phyloP scores from a whole-genome alignment of 2,113 vertebrate genomes.

The Synodontis membranacea region DNA sequence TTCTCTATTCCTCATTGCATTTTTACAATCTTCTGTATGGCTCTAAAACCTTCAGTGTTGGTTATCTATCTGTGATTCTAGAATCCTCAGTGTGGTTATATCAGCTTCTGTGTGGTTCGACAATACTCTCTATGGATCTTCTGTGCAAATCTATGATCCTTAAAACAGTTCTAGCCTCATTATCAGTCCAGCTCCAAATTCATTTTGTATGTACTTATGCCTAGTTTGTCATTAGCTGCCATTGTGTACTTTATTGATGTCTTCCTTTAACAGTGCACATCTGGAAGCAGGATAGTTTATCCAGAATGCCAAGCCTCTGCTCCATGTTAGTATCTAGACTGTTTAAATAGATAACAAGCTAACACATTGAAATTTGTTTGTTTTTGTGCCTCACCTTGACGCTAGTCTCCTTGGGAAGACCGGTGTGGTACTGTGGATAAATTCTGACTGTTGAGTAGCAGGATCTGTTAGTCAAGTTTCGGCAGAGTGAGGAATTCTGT shows the following conservation, averaged over 20 bases:
- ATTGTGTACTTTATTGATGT: background rate
- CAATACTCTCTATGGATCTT: background rate
- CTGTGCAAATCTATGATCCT: background rate
- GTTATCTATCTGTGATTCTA: background rate
- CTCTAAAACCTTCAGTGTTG: background rate
- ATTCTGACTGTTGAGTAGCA: constrained; percentile 78
- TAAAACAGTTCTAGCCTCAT: background rate
- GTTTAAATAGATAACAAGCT: background rate
- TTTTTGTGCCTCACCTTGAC: constrained; percentile 77
- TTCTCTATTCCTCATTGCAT: background rate
- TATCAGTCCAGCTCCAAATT: background rate
- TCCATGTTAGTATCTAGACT: background rate
- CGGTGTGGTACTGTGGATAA: constrained; percentile 84
- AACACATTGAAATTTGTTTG: background rate
- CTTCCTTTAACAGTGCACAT: background rate
- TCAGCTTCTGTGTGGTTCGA: background rate
- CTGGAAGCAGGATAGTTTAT: background rate
- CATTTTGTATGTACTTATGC: background rate
- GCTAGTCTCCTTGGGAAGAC: constrained; percentile 84
- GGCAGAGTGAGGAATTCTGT: constrained; percentile 68
- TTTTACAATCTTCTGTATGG: background rate
- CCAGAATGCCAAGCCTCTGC: background rate
- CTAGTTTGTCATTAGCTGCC: background rate
- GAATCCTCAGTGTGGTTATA: background rate
- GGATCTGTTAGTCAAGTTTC: constrained; percentile 63